These are phyloP conservation scores for Zoroaster sp. DNA, from an alignment of 53 echinoderm and acorn worm genomes.

Conservation along the genomic window DNA sequence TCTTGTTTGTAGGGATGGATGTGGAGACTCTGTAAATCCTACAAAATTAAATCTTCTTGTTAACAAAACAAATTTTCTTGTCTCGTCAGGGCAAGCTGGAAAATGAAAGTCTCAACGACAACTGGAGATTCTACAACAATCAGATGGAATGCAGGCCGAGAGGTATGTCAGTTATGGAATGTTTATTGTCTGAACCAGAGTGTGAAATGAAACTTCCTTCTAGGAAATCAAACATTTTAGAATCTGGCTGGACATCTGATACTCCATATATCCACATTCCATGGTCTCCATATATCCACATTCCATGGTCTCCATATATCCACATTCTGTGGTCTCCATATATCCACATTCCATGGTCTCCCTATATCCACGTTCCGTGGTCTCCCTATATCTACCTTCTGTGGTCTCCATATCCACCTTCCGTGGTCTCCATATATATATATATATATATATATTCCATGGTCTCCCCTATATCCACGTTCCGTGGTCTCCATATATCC, in stretches of 20 bases:
- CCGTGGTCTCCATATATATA: too few relatives aligned
- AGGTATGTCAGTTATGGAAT: background rate
- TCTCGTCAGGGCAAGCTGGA: slow-evolving; percentile 19
- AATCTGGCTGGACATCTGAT: background rate
- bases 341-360: background rate
- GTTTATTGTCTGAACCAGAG: background rate
- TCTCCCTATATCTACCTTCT: too few relatives aligned
- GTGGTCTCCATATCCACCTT: too few relatives aligned
- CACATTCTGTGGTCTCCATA: background rate
- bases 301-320: background rate
- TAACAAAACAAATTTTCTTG: background rate
- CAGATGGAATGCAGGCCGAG: slow-evolving; percentile 8
- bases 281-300: background rate
- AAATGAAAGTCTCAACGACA: slow-evolving; percentile 40
- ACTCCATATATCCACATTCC: background rate
- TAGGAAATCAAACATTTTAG: background rate
- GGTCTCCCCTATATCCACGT: too few relatives aligned
- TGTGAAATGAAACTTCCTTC: background rate
- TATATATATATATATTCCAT: too few relatives aligned
- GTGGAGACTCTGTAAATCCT: background rate
- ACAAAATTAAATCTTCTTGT: background rate
- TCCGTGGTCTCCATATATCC: too few relatives aligned
- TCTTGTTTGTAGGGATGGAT: background rate
- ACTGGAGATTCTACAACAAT: slow-evolving; percentile 50
- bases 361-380: too few relatives aligned